These are phyloP conservation scores for Sapajus apella DNA, from an alignment of 2,113 vertebrate species.

Conservation along the genomic window DNA sequence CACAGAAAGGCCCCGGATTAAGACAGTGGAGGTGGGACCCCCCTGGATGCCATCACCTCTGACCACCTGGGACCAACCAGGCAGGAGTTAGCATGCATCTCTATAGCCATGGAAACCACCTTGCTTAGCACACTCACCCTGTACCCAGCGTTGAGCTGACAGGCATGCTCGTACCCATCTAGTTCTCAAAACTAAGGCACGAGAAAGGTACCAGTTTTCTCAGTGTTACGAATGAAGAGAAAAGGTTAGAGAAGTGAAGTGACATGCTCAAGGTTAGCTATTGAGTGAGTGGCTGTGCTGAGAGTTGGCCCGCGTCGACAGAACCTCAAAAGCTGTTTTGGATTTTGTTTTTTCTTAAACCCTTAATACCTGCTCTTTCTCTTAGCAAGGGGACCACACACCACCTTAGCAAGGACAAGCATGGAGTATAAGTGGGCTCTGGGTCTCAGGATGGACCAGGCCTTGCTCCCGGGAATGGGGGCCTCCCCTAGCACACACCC, in stretches of 20 bases:
- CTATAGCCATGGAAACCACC: neutral
- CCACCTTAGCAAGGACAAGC: fast-evolving
- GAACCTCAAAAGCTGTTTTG: neutral
- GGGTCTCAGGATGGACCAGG: neutral
- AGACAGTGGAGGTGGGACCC: neutral
- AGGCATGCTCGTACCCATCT: no score
- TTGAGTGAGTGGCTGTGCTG: neutral
- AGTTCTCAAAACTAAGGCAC: neutral
- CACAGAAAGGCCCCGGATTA: neutral
- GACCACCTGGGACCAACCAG: neutral
- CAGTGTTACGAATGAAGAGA: neutral
- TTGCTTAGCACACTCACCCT: no score
- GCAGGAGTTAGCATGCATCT: neutral
- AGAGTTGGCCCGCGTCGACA: neutral
- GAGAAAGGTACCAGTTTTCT: fast-evolving
- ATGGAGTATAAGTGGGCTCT: neutral
- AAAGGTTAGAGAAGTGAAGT: neutral
- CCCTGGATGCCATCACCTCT: neutral
- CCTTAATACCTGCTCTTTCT: neutral
- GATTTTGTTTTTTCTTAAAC: neutral
- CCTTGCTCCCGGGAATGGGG: neutral
- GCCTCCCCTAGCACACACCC: neutral
- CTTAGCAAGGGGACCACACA: neutral
- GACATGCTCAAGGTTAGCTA: neutral
- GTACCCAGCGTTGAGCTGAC: no score